Evolutionary conservation across 2,113 vertebrate genomes (phyloP).

Genomic region (Neomonachus schauinslandi): DNA sequence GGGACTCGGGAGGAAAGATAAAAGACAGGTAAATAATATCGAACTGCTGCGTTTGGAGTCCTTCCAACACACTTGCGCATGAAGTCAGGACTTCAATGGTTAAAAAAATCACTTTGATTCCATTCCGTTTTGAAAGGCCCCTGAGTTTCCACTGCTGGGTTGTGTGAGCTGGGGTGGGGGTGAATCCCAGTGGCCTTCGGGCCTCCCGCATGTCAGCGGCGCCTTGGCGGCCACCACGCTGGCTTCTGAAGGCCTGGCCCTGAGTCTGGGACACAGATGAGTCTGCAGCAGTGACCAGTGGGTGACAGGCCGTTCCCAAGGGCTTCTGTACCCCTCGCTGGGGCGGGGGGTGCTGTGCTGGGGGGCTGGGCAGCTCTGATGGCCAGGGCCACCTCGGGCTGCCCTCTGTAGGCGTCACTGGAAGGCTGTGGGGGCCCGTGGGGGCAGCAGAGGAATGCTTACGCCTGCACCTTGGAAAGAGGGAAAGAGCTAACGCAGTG

Average conservation of each 20-base stretch:
- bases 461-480: neutral
- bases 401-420: neutral
- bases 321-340: neutral
- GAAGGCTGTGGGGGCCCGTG: fast-evolving
- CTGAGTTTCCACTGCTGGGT: fast-evolving
- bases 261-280: fast-evolving
- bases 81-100: neutral
- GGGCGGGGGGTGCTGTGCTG: neutral
- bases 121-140: neutral
- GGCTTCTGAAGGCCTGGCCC: neutral
- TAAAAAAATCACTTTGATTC: neutral
- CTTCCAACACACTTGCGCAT: neutral
- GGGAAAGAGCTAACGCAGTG: fast-evolving
- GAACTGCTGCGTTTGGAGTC: neutral
- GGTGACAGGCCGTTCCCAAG: fast-evolving
- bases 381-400: neutral
- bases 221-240: neutral
- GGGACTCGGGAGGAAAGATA: neutral
- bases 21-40: constrained; percentile 8
- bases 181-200: neutral
- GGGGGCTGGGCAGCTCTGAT: fast-evolving
- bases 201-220: neutral
- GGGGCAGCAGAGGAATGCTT: neutral
- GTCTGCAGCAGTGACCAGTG: neutral
- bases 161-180: neutral